Conservation (phyloP, 2,888 invertebrate species). For the Chloroclystis v-ata region DNA sequence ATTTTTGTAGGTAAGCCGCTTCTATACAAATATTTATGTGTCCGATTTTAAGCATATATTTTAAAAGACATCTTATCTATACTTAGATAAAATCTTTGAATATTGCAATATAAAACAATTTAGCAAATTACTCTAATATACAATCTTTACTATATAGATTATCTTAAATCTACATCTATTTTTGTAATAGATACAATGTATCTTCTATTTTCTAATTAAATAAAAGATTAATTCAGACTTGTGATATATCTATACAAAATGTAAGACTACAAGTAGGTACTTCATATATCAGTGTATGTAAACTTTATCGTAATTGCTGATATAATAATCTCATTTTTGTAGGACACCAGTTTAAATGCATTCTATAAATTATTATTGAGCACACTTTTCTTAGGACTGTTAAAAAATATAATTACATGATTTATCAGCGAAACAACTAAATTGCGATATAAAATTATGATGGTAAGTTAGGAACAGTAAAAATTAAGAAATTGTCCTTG, state of each 20-base stretch:
- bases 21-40: constrained; percentile 7
- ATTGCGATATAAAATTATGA: background rate
- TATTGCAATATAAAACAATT: constrained; percentile 7
- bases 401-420: background rate
- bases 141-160: constrained; percentile 13
- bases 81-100: constrained; percentile 21
- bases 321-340: constrained; percentile 12
- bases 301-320: constrained; percentile 2
- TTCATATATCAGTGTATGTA: background rate
- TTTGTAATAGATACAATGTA: background rate
- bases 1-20: constrained; percentile 10
- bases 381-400: background rate
- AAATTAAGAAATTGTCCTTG: too few relatives aligned
- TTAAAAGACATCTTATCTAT: constrained; percentile 13
- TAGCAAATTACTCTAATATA: constrained; percentile 17
- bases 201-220: background rate
- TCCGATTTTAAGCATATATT: background rate
- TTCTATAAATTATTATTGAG: constrained; percentile 1
- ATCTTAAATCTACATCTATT: constrained; percentile 1
- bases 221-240: constrained; percentile 7
- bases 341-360: constrained; percentile 14
- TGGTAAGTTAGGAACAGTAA: too few relatives aligned
- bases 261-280: background rate
- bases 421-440: background rate
- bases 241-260: constrained; percentile 1